A percentile compares a stretch with the other conserved stretches of the same genome.
Evolutionary conservation across 1,140 invertebrate species (phyloP).

Genomic region (Eurosta solidaginis): DNA sequence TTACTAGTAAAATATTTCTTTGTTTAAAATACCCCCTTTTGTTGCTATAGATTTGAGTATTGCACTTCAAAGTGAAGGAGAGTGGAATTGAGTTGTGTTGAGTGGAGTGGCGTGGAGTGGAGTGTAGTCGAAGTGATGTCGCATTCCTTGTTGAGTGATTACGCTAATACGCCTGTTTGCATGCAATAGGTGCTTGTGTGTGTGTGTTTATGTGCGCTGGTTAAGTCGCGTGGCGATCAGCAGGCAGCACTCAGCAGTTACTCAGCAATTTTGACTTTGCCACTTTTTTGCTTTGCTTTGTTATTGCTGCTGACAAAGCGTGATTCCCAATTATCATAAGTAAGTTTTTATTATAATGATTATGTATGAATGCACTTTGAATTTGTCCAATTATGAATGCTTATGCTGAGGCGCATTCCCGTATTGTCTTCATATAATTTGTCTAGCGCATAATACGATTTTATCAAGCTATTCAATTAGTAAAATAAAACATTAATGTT

Average conservation of each 20-base stretch:
- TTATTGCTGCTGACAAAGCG: not conserved
- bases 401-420: not conserved
- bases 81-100: not conserved
- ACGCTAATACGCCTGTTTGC: not conserved
- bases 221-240: not conserved
- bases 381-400: not conserved
- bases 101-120: not conserved
- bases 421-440: not conserved
- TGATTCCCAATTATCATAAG: not conserved
- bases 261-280: not conserved
- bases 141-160: not conserved
- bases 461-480: constrained; percentile 24
- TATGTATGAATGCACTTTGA: not conserved
- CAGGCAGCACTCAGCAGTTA: not conserved
- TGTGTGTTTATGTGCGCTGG: too few relatives aligned
- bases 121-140: not conserved
- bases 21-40: not conserved
- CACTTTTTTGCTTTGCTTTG: not conserved
- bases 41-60: not conserved
- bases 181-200: not conserved
- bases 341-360: not conserved
- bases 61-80: not conserved
- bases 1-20: not conserved
- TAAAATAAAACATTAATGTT: not conserved
- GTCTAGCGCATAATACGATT: not conserved